phyloP scores from a whole-genome alignment of 23 tunicate genomes.

The Trididemnum clinides region DNA sequence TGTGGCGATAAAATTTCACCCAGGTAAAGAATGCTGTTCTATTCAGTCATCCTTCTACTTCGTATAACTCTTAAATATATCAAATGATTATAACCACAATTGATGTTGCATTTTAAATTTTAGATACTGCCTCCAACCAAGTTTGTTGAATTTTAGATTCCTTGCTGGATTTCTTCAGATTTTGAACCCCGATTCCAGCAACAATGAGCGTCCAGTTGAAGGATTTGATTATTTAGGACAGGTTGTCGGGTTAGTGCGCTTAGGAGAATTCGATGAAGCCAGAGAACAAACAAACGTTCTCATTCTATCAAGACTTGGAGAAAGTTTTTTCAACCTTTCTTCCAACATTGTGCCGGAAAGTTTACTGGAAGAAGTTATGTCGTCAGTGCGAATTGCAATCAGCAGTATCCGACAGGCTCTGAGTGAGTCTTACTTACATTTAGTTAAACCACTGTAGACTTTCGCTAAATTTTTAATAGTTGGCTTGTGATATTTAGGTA shows the following conservation, averaged over 20 bases:
- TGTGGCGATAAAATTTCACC: too few species aligned
- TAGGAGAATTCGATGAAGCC: constrained; percentile 50
- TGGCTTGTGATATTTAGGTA: too few species aligned
- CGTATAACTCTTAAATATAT: too few species aligned
- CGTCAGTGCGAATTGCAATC: neutral
- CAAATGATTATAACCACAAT: neutral
- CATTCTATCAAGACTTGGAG: constrained; percentile 4
- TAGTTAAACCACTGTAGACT: too few species aligned
- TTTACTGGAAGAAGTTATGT: too few species aligned
- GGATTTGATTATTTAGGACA: neutral
- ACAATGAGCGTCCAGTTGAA: neutral
- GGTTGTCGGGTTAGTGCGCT: constrained; percentile 30
- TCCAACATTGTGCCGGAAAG: too few species aligned
- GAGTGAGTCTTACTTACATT: too few species aligned
- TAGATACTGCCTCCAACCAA: too few species aligned
- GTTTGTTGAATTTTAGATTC: neutral
- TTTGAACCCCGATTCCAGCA: neutral
- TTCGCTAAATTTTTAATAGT: too few species aligned
- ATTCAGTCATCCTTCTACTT: too few species aligned
- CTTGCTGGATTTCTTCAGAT: constrained; percentile 36
- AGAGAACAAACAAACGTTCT: constrained; percentile 14
- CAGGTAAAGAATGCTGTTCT: too few species aligned
- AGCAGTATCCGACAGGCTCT: constrained; percentile 5
- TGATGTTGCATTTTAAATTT: neutral
- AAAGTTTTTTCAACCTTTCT: neutral